Base-by-base conservation (phyloP, 2,113 vertebrate species). In the Manacus vitellinus region DNA sequence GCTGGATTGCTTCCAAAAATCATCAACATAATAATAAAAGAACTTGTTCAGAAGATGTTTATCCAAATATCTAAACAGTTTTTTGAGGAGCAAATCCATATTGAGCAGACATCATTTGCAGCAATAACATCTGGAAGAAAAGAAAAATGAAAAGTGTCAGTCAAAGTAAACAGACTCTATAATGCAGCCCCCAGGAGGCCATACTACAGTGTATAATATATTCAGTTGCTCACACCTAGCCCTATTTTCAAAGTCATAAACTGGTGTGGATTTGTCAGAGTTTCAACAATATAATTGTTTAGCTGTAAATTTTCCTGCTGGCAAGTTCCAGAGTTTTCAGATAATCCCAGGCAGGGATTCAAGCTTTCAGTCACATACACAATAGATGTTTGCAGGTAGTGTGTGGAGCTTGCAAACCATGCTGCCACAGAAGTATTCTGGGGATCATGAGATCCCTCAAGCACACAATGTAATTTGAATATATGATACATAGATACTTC, bases 251-350 rank as follows among this genome's bases (percentile, higher is more conserved):
- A 96, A 97, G 91, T 78, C 83, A 89, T 96, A 97, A 97, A 95
- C 93, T 91, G 89, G 46, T 52, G 85, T 66, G 88, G 92, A 97
- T 96, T 97, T 97, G 94, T 96, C 95, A 98, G 82, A 79, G 89
- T 97, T 98, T 98, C 97, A 98, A 97, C 95, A 96, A 83, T 96
- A 55, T 96, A 97, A 97, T 97, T 97, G 96, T 96, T 96, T 89
- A 94, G 87, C 92, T 97, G 93, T 96, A 97, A 85, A 96, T 96
- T 94, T 97, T 96, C 61, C 82, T 95, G 74, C 83, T 91, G 92
- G 80, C 88, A 95, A 92, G 46, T 93, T 90, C 39, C 91, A 79
- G 85, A 95, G 85, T 93, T 97, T 97, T 94, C 94, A 93, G 93
- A 79, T 92, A 97, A 92, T 96, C 92, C 96, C 84, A 95, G 90